Evolutionary conservation across 1,140 invertebrate genomes (phyloP).

Genomic region (Trachymyrmex cornetzi): DNA sequence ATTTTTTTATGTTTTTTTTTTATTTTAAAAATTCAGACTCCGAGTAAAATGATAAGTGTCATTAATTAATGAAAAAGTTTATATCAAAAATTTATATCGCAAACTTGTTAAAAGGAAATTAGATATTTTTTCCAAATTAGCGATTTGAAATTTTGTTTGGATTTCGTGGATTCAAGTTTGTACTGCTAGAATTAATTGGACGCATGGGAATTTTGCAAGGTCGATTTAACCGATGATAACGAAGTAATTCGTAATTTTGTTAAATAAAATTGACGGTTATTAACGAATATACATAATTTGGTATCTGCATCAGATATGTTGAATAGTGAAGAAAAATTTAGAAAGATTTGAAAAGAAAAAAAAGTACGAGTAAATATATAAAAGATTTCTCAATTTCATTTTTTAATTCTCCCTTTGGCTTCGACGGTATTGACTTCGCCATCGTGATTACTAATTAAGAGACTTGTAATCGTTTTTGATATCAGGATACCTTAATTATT

Average conservation of each 20-base stretch:
- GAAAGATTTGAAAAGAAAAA: not conserved
- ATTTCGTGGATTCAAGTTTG: not conserved
- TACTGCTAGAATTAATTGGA: not conserved
- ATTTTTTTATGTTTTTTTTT: not conserved
- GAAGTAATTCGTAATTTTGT: not conserved
- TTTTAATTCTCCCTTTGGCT: not conserved
- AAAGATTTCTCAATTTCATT: not conserved
- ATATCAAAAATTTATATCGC: not conserved
- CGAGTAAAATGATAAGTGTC: not conserved
- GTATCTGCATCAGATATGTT: not conserved
- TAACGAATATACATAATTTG: not conserved
- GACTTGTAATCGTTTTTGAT: conserved; percentile 16
- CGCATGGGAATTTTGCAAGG: not conserved
- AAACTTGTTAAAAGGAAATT: not conserved
- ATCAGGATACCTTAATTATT: not conserved
- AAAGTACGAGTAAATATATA: not conserved
- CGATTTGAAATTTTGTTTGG: not conserved
- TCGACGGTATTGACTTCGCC: not conserved
- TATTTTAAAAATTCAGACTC: not conserved
- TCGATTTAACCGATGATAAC: not conserved
- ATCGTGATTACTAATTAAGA: conserved; percentile 13
- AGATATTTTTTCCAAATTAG: not conserved
- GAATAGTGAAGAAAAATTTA: not conserved
- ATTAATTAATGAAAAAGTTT: not conserved
- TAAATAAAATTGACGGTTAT: not conserved